Percentiles rank a stretch among this genome's conserved stretches.
Conservation (phyloP, 2,113 vertebrate genomes). For the Uria lomvia region DNA sequence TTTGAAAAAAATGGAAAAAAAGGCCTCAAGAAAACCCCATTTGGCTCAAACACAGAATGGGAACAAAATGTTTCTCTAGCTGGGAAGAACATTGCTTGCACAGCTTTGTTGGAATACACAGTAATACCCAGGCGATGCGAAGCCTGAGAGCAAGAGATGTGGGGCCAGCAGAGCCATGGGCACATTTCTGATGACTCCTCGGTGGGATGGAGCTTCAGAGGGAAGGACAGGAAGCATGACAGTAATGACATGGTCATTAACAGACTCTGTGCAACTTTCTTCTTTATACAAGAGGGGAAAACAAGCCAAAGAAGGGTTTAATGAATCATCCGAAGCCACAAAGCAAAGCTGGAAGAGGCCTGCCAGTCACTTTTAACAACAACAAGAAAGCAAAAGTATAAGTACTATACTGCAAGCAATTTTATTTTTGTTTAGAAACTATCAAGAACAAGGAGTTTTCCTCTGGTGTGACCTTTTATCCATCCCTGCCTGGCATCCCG, state of each 20-base stretch:
- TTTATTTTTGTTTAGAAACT: not conserved
- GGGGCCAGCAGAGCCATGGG: not conserved
- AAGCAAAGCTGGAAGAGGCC: not conserved
- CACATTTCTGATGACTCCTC: not conserved
- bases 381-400: not conserved
- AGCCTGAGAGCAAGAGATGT: not conserved
- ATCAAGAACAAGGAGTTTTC: not conserved
- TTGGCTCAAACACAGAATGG: not conserved
- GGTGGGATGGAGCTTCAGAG: not conserved
- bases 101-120: not conserved
- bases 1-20: not conserved
- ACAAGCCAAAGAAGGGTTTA: not conserved
- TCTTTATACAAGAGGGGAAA: not conserved
- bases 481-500: not conserved
- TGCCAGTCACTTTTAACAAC: not conserved
- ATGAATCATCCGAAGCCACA: not conserved
- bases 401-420: not conserved
- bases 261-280: not conserved
- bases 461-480: not conserved
- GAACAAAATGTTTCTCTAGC: constrained; percentile 41
- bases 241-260: not conserved
- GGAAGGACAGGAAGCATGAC: not conserved
- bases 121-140: not conserved
- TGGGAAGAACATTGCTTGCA: constrained; percentile 28
- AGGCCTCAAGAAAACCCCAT: not conserved